Percentiles rank a stretch among this genome's conserved stretches.
Evolutionary conservation across 2,888 invertebrate species (phyloP).

Genomic region (Sarcophaga variegata): DNA sequence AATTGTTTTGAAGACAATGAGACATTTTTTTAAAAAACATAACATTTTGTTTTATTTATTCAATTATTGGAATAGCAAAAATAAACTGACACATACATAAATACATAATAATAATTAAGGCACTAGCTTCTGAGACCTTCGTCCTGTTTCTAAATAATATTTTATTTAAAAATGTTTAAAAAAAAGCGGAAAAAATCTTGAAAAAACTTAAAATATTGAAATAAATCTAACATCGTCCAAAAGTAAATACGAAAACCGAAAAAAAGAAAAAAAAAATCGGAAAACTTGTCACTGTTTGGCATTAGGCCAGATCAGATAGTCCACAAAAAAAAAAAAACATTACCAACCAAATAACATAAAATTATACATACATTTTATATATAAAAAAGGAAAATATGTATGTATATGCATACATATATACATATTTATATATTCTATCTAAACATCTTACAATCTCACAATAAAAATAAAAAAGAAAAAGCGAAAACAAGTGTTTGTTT

Average conservation of each 20-base stretch:
- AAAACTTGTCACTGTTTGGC: constrained; percentile 52
- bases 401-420: too few relatives aligned
- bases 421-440: not conserved
- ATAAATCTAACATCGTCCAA: constrained; percentile 7
- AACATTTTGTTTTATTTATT: too few relatives aligned
- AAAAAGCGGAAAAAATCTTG: not conserved
- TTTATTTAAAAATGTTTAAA: not conserved
- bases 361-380: constrained; percentile 12
- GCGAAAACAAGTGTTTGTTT: constrained; percentile 25
- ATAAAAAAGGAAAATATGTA: not conserved
- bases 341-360: constrained; percentile 41
- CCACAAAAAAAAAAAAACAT: constrained; percentile 8
- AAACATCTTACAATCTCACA: constrained; percentile 8
- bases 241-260: constrained; percentile 25
- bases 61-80: not conserved
- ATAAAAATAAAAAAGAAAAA: not conserved
- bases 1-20: not conserved
- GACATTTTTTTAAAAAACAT: not conserved
- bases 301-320: constrained; percentile 41
- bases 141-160: not conserved
- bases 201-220: too few relatives aligned
- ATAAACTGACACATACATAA: too few relatives aligned
- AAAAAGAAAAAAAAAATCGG: not conserved
- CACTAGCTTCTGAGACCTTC: too few relatives aligned
- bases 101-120: too few relatives aligned